Base-by-base conservation (phyloP, 2,113 vertebrate species). In the Anarrhichthys ocellatus region DNA sequence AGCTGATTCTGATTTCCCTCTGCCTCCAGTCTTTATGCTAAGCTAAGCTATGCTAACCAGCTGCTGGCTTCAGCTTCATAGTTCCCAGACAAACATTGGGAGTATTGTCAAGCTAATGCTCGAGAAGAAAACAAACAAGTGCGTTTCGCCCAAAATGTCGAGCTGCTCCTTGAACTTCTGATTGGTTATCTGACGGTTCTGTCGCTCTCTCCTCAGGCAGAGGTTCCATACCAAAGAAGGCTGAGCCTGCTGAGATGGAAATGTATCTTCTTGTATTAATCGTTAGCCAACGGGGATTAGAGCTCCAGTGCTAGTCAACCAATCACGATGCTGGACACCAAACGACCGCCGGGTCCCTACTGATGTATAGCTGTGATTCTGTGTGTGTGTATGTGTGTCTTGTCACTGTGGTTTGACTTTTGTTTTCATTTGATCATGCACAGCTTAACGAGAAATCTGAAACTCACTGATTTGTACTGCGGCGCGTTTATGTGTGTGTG, bases 301-400 rank as follows among this genome's bases (percentile, higher is more conserved):
- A 80, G 80, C 83, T 70, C 73, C 72, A 73, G 73, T 73, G 80
- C 80, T 82, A 86, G 81, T 89, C 88, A 92, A 89, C 85, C 85
- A 89, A 92, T 94, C 91, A 85, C 44, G 27, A 93, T 92, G 92
- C 92, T 92, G 92, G 93, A 93, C 90, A 92, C 89, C 88, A 90
- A 92, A 92, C 9, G 78, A 61, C 84, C 78, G 15, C 66, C 11
- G 58, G 84, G 81, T 84, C 84, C 68, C 89, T 89, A 90, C 90
- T 92, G 90, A 91, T 91, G 87, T 84, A 84, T 87, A 85, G 84
- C 86, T 90, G 88, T 91, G 87, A 90, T 90, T 92, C 83, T 90
- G 82, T 91, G 85, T 85, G 83, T 86, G 84, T 90, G 82, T 91
- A 83, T 86, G 83, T 87, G 84, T 75, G 76, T 91, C 84, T 86